Evolutionary conservation across 2,113 vertebrate genomes (phyloP), one percentile per base, ranked within the genome.

Genomic region (Sterna hirundo): DNA sequence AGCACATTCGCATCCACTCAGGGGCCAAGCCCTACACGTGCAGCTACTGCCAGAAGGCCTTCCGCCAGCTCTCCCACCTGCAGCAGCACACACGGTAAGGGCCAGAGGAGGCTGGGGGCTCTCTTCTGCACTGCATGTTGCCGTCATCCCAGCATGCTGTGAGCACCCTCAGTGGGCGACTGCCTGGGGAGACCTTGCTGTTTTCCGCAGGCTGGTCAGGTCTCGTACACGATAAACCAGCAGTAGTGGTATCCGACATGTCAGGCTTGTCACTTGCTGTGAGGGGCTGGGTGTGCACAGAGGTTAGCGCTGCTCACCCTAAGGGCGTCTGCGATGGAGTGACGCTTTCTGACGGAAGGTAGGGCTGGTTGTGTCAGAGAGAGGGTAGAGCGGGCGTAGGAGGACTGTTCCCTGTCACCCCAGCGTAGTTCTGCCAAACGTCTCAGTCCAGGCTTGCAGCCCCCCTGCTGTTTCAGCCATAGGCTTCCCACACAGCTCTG

Each of bases 61-160:
- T 99, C 98, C 98, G 98, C 98, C 99, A 99, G 97, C 99, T 99
- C 96, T 99, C 99, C 98, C 99, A 99, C 98, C 98, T 99, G 96
- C 99, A 99, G 98, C 99, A 99, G 98, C 99, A 99, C 98, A 99
- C 99, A 99, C 99, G 99, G 99, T 99, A 99, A 99, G 99, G 97
- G 98, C 96, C 94, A 97, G 97, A 98, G 98, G 95, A 97, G 98
- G 97, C 98, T 89, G 98, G 97, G 98, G 95, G 95, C 97, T 94
- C 99, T 92, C 90, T 5, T 92, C 90, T 5, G 4, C 62, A 72
- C 77, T 96, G 97, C 97, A 97, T 97, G 97, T 93, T 83, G 96
- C 87, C 0, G 71, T 91, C 91, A 58, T 92, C 96, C 94, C 95
- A 95, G 97, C 96, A 95, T 97, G 97, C 93, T 87, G 86, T 64